These are phyloP conservation scores for Drosophila tanythrix DNA, from an alignment of 2,888 invertebrate genomes.

Conservation along the genomic window DNA sequence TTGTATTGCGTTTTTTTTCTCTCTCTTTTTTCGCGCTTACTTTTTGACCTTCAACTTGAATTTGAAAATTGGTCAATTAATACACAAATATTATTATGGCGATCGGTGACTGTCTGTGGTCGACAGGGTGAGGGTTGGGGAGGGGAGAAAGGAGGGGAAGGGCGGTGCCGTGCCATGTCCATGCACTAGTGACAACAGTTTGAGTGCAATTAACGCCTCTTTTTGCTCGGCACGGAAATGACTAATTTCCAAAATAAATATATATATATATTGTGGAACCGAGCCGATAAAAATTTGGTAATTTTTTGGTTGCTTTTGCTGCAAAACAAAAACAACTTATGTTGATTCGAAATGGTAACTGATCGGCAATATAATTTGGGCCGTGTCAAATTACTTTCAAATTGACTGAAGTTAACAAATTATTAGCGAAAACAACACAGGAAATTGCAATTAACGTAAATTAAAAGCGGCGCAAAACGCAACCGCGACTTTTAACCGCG, in stretches of 20 bases:
- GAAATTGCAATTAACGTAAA: constrained; percentile 67
- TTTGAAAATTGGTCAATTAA: constrained; percentile 78
- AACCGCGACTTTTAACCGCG: constrained; percentile 33
- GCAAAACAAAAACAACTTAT: neutral
- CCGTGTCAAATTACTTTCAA: constrained; percentile 75
- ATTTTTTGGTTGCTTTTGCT: neutral
- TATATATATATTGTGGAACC: neutral
- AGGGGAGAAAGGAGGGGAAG: neutral
- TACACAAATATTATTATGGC: constrained; percentile 74
- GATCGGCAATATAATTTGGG: constrained; percentile 54
- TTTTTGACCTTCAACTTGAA: constrained; percentile 78
- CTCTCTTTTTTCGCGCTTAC: constrained; percentile 45
- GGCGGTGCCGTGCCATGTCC: constrained; percentile 30
- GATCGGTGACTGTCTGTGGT: constrained; percentile 50
- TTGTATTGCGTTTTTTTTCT: constrained; percentile 32
- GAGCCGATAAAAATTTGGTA: constrained; percentile 20
- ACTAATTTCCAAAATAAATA: constrained; percentile 60
- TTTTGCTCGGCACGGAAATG: constrained; percentile 62
- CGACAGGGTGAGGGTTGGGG: neutral
- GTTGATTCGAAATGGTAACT: constrained; percentile 51
- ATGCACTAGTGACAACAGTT: constrained; percentile 73
- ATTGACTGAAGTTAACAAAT: constrained; percentile 62
- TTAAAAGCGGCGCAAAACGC: constrained; percentile 41
- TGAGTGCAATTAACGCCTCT: constrained; percentile 71
- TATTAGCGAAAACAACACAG: constrained; percentile 50